Evolutionary conservation across 2,888 invertebrate species (phyloP), one percentile per base, ranked within the genome.

Genomic region (Dasysyrphus tricinctus): DNA sequence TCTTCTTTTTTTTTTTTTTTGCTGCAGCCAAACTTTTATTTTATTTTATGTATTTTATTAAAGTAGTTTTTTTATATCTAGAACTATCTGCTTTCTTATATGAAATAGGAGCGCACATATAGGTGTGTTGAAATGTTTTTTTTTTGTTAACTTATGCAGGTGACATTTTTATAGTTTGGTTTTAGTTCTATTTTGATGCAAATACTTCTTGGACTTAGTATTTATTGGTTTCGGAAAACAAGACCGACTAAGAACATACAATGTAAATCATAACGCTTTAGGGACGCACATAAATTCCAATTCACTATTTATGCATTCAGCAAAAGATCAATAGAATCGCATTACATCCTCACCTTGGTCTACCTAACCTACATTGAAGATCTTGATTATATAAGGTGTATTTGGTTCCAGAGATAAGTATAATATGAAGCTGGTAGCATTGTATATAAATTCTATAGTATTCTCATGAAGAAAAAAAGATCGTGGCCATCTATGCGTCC

Each of bases 21-120:
- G 3, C 3, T 54, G 54, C 54, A 56, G 57, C 11, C 34, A 57
- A 57, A 57, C 34, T 57, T 57, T 57, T 34, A 34, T 57, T 57
- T 57, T 57, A 57, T 57, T 57, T 34, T 57, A 56, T 34, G 16
- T 57, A 16, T 57, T 57, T 57, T 57, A 34, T 57, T 57, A 57
- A 57, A 57, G 34, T 57, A 57, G 57, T 57, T 57, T 57, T 54
- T 24, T 44, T 44, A 1, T 19, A n/a, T 19, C 32, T 32, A n/a
- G n/a, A 56, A 56, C 56, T 56, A 34, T 57, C 16, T 29, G 29
- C 16, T 16, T 57, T 32, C 32, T 56, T 34, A 14, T 24, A 29
- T 2, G 51, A 51, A 1, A 8, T 24, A 4, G 5, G 11, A 4
- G 12, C 12, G 12, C 1, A 11, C 3, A 11, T 49, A 19, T 42